Base-by-base conservation (phyloP, 2,888 invertebrate species). In the Rambutsinella grinnellia region DNA sequence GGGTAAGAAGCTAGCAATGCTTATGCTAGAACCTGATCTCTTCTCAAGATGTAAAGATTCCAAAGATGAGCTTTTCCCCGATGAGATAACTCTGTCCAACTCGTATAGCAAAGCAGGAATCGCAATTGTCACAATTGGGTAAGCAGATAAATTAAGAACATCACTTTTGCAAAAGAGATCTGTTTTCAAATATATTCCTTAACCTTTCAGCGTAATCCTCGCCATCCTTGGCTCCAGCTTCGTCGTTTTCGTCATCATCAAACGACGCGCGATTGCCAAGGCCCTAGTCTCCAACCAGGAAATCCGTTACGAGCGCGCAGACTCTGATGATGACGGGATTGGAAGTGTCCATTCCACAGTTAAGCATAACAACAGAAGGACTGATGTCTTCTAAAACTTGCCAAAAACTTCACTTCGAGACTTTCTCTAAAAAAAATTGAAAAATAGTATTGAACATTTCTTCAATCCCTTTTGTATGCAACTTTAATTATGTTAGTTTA, bases 301-400 rank as follows among this genome's bases (percentile, higher is more conserved):
- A 74, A 83, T 83, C 58, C 81, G 82, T 0, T 83, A 83, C 57
- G 81, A 83, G 67, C 36, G 81, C 46, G 81, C 83, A 10, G 82
- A 82, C 2, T 75, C 78, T 2, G 82, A 83, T 21, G 81, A 82
- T n/a, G 74, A 76, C 24, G 80, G 81, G 6, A 78, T 77, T 58
- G 51, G 76, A 21, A 63, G 65, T 21, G 24, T 72, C 2, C 49
- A 72, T n/a, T 26, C 66, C 17, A 23, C 72, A 13, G 2, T 46
- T 8, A 36, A 36, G 13, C 56, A 47, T 36, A 72, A 65, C 13
- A 65, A 65, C 44, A 57, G 60, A 17, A 61, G 61, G 26, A n/a
- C 26, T 17, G 46, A 61, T 61, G 49, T 6, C n/a, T 47, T 49
- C 26, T 61, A 26, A 24, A 24, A 36, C n/a, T n/a, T n/a, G n/a